Percentiles rank a stretch among this genome's conserved stretches.
These are phyloP conservation scores for Cylloceria caligata DNA, from an alignment of 2,888 invertebrate species.

Conservation along the genomic window DNA sequence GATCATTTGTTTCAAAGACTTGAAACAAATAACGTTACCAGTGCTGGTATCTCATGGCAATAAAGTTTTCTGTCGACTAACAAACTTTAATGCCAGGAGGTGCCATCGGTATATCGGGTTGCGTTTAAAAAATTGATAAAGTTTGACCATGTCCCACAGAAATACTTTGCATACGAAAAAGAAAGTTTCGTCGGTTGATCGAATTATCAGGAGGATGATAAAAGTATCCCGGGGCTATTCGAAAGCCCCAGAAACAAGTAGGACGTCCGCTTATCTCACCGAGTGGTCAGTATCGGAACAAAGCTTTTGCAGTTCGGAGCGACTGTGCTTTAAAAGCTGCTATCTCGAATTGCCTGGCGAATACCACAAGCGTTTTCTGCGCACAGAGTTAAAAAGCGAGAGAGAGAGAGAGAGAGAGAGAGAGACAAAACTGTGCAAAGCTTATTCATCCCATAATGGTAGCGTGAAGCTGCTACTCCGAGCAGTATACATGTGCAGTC, in stretches of 20 bases:
- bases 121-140: background rate
- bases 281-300: conserved; percentile 3
- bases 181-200: conserved; percentile 35
- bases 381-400: conserved; percentile 10
- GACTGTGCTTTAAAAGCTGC: conserved; percentile 34
- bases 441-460: conserved; percentile 19
- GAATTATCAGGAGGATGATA: conserved; percentile 54
- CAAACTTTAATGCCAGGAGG: conserved; percentile 15
- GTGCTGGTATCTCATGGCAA: background rate
- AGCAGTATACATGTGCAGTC: background rate
- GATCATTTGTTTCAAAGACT: background rate
- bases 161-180: background rate
- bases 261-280: conserved; percentile 1
- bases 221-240: conserved; percentile 44
- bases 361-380: background rate
- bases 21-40: background rate
- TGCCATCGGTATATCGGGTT: background rate
- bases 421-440: conserved; percentile 4
- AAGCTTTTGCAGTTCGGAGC: conserved; percentile 11
- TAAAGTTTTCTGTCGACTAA: background rate
- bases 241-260: conserved; percentile 16
- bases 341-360: conserved; percentile 34
- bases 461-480: background rate
- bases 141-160: background rate
- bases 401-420: conserved; percentile 1